Base-by-base conservation (phyloP, 2,113 vertebrate genomes). In the Nyctereutes procyonoides region DNA sequence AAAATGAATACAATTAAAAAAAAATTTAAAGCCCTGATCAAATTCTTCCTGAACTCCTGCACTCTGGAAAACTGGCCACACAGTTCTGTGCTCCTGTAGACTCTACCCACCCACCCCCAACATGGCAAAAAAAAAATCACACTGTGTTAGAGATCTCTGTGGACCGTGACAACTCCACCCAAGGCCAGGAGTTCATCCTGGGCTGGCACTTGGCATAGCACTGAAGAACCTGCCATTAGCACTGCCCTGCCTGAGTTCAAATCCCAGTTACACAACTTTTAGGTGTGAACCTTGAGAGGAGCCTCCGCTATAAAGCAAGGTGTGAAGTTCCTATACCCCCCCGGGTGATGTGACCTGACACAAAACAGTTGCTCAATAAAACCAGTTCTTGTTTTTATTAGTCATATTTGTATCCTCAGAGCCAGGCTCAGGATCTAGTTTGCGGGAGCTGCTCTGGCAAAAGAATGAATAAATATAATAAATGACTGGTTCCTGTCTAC, bases 291-390 rank as follows among this genome's bases (percentile, higher is more conserved):
- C 30, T 14, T 17, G 30, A 11, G 19, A 63, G 22, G 7, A 67
- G 48, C 15, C 51, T 28, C 32, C 9, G 17, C 22, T 88, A 16
- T 60, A 60, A n/a, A 58, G 48, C 2, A 8, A 8, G 8, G 2
- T 17, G 26, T 43, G 48, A 60, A 5, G 63, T 82, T 81, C 38
- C 63, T 95, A 63, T 71, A 84, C 92, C 96, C 5, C n/a, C 0
- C 8, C 4, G 32, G 38, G 71, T 96, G 94, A 77, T 24, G 22
- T 80, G 97, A 98, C 96, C 77, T 88, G 88, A 85, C 56, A 90
- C 19, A 67, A 56, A 98, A 89, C 89, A 91, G 91, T 8, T 97
- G 87, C 90, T 97, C 95, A 93, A 73, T 95, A 38, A 97, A 97
- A 97, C 16, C 35, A 86, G 95, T 19, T 53, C 38, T 0, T 74